These are phyloP conservation scores for Hepsetus odoe DNA, from an alignment of 2,113 vertebrate genomes.

Conservation along the genomic window DNA sequence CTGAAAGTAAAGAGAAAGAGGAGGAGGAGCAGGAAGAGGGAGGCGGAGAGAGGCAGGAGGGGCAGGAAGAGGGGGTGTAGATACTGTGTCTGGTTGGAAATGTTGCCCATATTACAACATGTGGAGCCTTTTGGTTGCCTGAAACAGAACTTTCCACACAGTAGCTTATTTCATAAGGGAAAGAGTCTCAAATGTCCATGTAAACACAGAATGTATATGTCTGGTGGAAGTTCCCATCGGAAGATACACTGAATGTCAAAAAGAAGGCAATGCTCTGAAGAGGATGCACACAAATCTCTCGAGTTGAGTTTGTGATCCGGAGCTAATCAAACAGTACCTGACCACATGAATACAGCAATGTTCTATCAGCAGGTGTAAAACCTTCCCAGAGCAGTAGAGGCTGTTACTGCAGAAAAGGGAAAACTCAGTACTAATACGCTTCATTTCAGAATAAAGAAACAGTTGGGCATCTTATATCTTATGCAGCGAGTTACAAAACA, in stretches of 20 bases:
- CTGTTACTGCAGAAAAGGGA: too few species aligned
- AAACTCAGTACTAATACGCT: too few species aligned
- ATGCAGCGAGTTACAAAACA: too few species aligned
- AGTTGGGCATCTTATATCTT: too few species aligned
- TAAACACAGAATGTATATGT: neutral
- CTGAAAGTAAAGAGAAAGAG: neutral
- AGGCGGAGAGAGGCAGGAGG: neutral
- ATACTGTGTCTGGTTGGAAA: neutral
- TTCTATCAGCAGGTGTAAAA: too few species aligned
- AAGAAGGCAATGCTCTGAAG: too few species aligned
- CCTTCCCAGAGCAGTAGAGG: too few species aligned
- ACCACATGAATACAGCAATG: too few species aligned
- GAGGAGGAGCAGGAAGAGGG: neutral
- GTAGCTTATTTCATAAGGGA: neutral
- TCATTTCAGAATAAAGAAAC: too few species aligned
- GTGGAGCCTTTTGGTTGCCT: neutral
- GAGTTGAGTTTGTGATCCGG: too few species aligned
- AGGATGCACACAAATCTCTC: too few species aligned
- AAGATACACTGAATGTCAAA: neutral
- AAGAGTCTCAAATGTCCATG: neutral
- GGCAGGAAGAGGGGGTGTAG: neutral
- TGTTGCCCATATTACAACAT: neutral
- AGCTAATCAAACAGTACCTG: too few species aligned
- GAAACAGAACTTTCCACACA: neutral
- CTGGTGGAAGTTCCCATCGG: neutral